Conservation (phyloP, 2,888 invertebrate genomes). For the Theretra japonica region DNA sequence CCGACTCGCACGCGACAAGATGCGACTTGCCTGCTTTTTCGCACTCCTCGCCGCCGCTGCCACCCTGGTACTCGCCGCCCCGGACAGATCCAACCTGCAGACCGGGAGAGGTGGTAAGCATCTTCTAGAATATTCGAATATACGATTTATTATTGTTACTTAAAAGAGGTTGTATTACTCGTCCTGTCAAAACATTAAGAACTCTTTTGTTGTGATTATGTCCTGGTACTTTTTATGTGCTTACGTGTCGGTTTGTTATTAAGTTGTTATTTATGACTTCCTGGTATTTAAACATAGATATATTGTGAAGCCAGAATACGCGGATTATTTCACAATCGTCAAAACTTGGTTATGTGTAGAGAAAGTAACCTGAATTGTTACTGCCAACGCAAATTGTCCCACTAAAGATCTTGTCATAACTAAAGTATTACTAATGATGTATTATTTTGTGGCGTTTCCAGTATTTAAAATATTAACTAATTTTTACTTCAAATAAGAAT, state of each 20-base stretch:
- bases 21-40: slow-evolving; percentile 60
- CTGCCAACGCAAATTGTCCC: slow-evolving; percentile 18
- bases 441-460: background rate
- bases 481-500: too few species aligned
- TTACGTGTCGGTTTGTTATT: background rate
- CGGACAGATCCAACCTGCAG: slow-evolving; percentile 59
- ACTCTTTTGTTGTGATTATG: background rate
- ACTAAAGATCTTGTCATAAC: background rate
- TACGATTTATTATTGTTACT: too few species aligned
- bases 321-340: background rate
- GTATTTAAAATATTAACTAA: too few species aligned
- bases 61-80: slow-evolving; percentile 47
- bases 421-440: background rate
- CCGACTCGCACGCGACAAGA: slow-evolving; percentile 46
- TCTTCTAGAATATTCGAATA: background rate
- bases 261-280: background rate
- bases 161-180: background rate
- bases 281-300: too few species aligned
- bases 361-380: slow-evolving; percentile 25
- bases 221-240: background rate
- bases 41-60: slow-evolving; percentile 44
- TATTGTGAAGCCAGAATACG: too few species aligned
- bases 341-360: background rate
- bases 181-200: too few species aligned
- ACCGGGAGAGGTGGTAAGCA: slow-evolving; percentile 61